Conservation (phyloP, 2,797 vertebrate genomes). For the Hybognathus amarus region DNA sequence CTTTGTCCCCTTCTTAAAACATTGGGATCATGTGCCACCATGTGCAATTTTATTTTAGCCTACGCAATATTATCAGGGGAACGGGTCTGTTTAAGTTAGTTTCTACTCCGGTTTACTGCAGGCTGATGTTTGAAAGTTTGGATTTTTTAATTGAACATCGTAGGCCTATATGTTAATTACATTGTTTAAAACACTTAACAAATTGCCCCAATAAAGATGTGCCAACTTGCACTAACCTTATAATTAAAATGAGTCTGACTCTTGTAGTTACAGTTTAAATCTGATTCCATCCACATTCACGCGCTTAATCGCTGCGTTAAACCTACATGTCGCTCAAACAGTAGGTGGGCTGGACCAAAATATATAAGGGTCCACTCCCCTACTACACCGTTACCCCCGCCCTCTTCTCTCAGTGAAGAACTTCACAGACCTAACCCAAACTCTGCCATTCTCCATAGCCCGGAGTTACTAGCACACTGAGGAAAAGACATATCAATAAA, state of each 20-base stretch:
- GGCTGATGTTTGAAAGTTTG: not conserved
- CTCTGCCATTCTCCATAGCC: constrained; percentile 79
- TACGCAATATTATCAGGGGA: not conserved
- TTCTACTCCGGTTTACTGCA: not conserved
- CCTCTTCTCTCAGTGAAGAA: constrained; percentile 74
- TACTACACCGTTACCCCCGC: constrained; percentile 66
- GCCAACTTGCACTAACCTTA: not conserved
- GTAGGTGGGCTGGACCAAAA: constrained; percentile 72
- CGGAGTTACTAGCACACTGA: constrained; percentile 74
- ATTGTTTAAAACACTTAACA: not conserved
- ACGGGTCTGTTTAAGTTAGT: not conserved
- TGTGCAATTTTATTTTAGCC: not conserved
- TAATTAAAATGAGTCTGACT: not conserved
- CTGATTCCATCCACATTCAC: not conserved
- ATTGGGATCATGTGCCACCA: not conserved
- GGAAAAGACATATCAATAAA: constrained; percentile 63
- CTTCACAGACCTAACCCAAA: constrained; percentile 67
- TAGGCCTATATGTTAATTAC: not conserved
- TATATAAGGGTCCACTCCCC: constrained; percentile 75
- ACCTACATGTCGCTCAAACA: constrained; percentile 7
- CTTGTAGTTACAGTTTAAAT: not conserved
- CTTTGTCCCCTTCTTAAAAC: not conserved
- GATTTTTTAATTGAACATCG: not conserved
- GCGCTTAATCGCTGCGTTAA: not conserved
- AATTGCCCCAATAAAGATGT: not conserved